Conservation (phyloP, 2,888 invertebrate genomes). For the Amiota mariae region DNA sequence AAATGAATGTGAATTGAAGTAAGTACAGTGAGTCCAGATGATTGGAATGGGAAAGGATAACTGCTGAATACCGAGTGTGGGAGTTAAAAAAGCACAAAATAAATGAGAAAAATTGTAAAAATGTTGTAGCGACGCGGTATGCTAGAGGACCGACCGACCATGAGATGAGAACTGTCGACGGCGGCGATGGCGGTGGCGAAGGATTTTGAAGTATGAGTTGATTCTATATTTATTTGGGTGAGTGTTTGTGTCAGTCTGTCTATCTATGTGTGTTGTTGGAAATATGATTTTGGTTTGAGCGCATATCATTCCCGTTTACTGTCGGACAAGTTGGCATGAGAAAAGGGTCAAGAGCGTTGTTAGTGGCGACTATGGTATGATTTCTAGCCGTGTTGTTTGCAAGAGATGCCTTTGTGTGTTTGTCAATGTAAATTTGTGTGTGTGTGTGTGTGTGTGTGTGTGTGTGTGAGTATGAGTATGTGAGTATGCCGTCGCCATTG, state of each 20-base stretch:
- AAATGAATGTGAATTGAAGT: conserved; percentile 16
- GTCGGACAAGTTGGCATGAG: neutral
- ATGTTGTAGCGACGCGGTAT: neutral
- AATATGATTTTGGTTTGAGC: neutral
- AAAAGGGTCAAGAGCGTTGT: neutral
- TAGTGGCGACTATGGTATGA: neutral
- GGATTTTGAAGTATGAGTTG: no score
- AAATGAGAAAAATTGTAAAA: conserved; percentile 62
- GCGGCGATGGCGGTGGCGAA: neutral
- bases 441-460: neutral
- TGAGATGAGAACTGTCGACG: neutral
- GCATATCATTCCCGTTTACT: neutral
- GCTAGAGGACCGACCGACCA: neutral
- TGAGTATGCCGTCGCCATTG: neutral
- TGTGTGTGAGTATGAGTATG: neutral
- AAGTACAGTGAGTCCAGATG: neutral
- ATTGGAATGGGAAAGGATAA: conserved; percentile 11
- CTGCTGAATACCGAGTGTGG: conserved; percentile 18
- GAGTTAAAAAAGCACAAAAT: conserved; percentile 50
- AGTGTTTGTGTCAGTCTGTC: neutral
- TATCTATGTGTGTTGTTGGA: neutral
- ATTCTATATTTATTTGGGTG: neutral
- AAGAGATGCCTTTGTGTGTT: no score
- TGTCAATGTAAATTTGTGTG: neutral
- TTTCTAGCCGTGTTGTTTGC: no score